Conservation (phyloP, 2,888 invertebrate genomes). For the Microctonus brassicae region DNA sequence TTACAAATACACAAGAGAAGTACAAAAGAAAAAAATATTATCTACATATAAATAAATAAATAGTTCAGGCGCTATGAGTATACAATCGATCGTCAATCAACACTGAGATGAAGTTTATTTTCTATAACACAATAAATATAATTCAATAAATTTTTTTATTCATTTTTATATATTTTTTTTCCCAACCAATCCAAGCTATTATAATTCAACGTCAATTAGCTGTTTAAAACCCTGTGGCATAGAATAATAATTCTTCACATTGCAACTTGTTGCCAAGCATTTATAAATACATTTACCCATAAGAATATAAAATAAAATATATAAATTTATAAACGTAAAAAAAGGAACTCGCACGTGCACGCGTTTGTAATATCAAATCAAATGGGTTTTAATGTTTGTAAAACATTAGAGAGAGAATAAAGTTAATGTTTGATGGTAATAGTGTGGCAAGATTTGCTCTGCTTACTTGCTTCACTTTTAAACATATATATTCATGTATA, state of each 20-base stretch:
- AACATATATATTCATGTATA: background rate
- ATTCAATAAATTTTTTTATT: background rate
- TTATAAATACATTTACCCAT: background rate
- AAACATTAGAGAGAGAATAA: background rate
- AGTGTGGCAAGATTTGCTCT: slow-evolving; percentile 12
- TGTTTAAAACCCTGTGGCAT: slow-evolving; percentile 11
- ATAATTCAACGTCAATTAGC: slow-evolving; percentile 30
- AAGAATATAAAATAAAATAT: background rate
- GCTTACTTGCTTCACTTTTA: slow-evolving; percentile 9
- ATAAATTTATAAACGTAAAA: background rate
- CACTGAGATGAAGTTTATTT: slow-evolving; percentile 17
- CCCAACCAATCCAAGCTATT: background rate
- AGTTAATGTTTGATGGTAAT: slow-evolving; percentile 11
- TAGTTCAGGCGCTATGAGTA: background rate
- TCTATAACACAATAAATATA: background rate
- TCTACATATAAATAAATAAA: background rate
- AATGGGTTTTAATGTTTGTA: background rate
- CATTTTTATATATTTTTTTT: background rate
- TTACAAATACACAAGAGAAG: slow-evolving; percentile 17
- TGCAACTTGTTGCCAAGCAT: slow-evolving; percentile 4
- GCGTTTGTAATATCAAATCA: background rate
- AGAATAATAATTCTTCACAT: slow-evolving; percentile 27
- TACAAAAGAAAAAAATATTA: slow-evolving; percentile 21
- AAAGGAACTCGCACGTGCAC: background rate
- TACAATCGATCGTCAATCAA: slow-evolving; percentile 31